A percentile compares a stretch with the other conserved stretches of the same genome.
phyloP scores from a whole-genome alignment of 1,140 invertebrate species.

The Stegodyphus mimosarum region DNA sequence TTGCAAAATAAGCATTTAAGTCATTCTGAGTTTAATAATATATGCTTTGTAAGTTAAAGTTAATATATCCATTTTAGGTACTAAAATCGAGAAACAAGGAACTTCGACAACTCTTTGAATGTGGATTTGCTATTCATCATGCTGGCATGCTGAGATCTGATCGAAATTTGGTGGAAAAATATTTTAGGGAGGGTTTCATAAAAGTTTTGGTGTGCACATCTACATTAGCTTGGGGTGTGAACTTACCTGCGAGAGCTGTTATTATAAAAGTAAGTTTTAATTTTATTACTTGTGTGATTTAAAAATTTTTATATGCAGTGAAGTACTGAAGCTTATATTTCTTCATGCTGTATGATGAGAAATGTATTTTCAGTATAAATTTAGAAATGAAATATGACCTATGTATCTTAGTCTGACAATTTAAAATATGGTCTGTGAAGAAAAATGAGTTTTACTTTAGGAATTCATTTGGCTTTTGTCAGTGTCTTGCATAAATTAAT shows the following conservation, averaged over 20 bases:
- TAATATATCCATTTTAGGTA: conserved; percentile 65
- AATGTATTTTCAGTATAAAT: too few species aligned
- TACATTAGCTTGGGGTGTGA: conserved; percentile 99
- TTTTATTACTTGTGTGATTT: not conserved
- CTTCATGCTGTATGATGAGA: too few species aligned
- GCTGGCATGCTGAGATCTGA: conserved; percentile 92
- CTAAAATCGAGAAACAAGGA: conserved; percentile 80
- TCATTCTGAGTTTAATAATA: too few species aligned
- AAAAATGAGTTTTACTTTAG: too few species aligned
- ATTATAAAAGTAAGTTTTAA: conserved; percentile 83
- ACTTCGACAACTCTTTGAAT: conserved; percentile 83
- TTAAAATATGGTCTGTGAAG: too few species aligned
- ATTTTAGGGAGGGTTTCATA: conserved; percentile 88
- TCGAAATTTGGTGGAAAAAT: conserved; percentile 87
- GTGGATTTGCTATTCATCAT: conserved; percentile 95
- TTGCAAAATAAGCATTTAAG: too few species aligned
- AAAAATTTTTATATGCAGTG: not conserved
- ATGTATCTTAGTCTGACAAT: too few species aligned
- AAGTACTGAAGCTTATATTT: too few species aligned
- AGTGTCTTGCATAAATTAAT: too few species aligned
- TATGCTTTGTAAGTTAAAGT: not conserved
- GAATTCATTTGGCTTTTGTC: too few species aligned
- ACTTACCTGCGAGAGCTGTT: conserved; percentile 97
- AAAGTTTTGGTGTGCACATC: conserved; percentile 97
- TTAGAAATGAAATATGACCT: too few species aligned